phyloP scores from a whole-genome alignment of 2,113 vertebrate genomes.

The Ceyx cyanopectus region DNA sequence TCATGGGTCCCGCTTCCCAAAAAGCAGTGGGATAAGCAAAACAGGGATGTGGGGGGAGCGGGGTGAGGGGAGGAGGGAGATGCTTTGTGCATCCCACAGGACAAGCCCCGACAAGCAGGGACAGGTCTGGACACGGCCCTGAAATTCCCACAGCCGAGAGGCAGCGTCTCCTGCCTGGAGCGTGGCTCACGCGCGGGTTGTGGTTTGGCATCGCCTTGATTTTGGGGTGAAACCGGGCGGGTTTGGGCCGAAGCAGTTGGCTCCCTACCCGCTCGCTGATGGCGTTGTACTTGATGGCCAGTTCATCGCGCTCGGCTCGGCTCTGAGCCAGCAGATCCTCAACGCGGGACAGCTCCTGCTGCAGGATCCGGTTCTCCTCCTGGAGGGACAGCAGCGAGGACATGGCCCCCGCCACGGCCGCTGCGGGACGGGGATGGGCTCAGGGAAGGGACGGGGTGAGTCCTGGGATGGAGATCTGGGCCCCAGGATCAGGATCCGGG shows the following conservation, averaged over 20 bases:
- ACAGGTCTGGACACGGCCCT: not conserved
- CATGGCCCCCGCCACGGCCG: slow-evolving; percentile 78
- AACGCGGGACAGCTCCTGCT: slow-evolving; percentile 89
- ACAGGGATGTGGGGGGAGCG: fast-evolving
- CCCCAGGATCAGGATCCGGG: not conserved
- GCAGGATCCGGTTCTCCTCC: slow-evolving; percentile 92
- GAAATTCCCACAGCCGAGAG: fast-evolving
- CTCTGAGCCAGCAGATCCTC: slow-evolving; percentile 95
- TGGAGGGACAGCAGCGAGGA: slow-evolving; percentile 89
- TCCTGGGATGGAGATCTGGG: not conserved
- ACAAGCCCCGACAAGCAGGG: not conserved
- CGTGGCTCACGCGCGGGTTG: fast-evolving
- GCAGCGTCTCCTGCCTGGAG: fast-evolving
- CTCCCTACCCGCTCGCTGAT: slow-evolving; percentile 89
- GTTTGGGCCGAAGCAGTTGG: not conserved
- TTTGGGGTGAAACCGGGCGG: not conserved
- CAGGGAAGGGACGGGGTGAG: not conserved
- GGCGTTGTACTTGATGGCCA: slow-evolving; percentile 94
- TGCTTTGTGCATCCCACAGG: fast-evolving
- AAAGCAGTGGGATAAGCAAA: not conserved
- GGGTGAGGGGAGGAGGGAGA: no score
- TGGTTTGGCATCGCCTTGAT: fast-evolving
- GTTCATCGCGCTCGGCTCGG: slow-evolving; percentile 90
- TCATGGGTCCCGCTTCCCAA: not conserved
- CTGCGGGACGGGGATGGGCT: not conserved